Conservation (phyloP, 2,113 vertebrate genomes). For the Charadrius vociferus region DNA sequence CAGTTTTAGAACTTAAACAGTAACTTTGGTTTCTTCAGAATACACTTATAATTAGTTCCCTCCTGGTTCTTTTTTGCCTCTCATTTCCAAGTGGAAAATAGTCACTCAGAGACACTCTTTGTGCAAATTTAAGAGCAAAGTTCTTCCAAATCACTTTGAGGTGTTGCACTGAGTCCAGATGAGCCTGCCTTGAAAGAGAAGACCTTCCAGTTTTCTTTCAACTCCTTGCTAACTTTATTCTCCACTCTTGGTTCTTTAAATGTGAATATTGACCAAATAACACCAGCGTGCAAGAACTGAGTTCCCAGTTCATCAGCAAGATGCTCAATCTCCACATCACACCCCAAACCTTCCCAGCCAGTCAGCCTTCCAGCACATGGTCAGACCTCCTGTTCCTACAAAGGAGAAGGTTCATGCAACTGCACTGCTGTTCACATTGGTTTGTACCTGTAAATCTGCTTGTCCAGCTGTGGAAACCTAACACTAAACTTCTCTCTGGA, state of each 20-base stretch:
- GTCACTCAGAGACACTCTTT: neutral
- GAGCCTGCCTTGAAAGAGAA: neutral
- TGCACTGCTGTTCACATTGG: neutral
- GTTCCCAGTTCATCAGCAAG: neutral
- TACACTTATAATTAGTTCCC: neutral
- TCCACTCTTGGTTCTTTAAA: neutral
- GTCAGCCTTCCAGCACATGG: neutral
- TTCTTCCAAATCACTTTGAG: neutral
- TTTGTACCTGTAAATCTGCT: neutral
- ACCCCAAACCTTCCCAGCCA: neutral
- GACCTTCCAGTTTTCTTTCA: neutral
- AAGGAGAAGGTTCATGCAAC: neutral
- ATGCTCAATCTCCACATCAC: neutral
- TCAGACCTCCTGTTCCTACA: neutral
- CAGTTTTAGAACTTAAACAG: neutral
- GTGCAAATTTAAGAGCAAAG: neutral
- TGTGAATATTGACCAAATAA: neutral
- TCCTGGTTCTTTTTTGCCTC: neutral
- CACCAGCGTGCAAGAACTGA: neutral
- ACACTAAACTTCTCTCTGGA: neutral
- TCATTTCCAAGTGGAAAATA: neutral
- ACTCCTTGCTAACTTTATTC: neutral
- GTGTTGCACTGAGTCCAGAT: neutral
- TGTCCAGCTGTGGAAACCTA: neutral
- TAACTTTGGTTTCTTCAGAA: neutral